Base-by-base conservation (phyloP, 2,888 invertebrate genomes). In the Antheraea assamensis region DNA sequence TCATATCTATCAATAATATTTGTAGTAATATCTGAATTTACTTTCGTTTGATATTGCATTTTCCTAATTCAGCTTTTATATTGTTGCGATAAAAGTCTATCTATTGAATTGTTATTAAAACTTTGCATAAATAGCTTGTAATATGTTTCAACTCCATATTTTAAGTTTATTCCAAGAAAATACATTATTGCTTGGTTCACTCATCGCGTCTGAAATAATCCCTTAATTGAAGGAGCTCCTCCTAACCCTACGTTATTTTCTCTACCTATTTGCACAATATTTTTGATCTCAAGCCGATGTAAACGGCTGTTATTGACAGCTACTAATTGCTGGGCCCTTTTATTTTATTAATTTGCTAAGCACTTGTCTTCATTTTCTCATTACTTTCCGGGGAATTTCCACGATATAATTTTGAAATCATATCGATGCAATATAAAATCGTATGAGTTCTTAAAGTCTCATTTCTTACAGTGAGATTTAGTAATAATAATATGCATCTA, bases 261-360 rank as follows among this genome's bases (percentile, higher is more conserved):
- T 30, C 52, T 70, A 27, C 42, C 70, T 70, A 58, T 30, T 55
- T 15, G 24, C n/a, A 47, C 47, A 19, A 58, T 61, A 64, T 30
- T 70, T 58, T 61, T 58, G 58, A 70, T 70, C 73, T 70, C 15
- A 27, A 27, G 47, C 58, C 66, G 61, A 47, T 72, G 55, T 68
- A 42, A 55, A 70, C 73, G 52, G 70, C 70, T 73, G 73, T 70
- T 70, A 73, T 73, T 31, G 73, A 55, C 73, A 73, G 35, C 42
- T 42, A 42, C 58, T 73, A 73, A 73, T 73, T 73, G 70, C 68
- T 68, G 19, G 42, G 27, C 21, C 27, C 68, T 42, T 58, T 73
- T 21, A 68, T 68, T 68, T 68, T 68, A 68, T 68, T 21, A 68
- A 68, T 68, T 13, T 35, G 35, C 68, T 21, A 35, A 13, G 35